phyloP scores from a whole-genome alignment of 2,113 vertebrate species.

The Platanista minor region DNA sequence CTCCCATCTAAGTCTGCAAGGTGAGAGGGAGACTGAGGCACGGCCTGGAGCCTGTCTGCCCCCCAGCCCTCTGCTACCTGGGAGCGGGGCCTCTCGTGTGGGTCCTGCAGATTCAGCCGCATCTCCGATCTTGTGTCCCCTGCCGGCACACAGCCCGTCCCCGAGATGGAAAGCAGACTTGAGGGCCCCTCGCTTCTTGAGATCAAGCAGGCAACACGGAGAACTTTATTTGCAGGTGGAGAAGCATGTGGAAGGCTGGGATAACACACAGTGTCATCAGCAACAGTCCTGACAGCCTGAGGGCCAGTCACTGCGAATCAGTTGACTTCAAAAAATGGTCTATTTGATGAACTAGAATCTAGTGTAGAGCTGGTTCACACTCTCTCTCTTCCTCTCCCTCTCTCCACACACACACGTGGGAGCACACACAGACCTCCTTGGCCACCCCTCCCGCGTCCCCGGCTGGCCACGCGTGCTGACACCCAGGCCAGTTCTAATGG shows the following conservation, averaged over 20 bases:
- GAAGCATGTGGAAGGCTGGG: background rate
- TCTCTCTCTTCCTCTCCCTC: background rate
- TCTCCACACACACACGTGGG: no score
- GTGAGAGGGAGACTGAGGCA: background rate
- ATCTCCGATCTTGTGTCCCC: background rate
- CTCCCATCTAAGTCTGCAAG: background rate
- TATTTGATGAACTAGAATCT: background rate
- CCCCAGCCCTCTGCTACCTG: no score
- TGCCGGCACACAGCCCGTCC: background rate
- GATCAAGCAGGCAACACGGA: background rate
- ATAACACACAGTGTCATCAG: fast-evolving
- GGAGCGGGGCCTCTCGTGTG: background rate
- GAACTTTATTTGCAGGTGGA: background rate
- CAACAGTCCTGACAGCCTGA: background rate
- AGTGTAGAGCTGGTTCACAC: background rate
- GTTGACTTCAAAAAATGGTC: no score
- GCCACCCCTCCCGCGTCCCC: background rate
- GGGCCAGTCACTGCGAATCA: background rate
- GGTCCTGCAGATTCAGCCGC: background rate
- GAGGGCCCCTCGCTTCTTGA: fast-evolving
- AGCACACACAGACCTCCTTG: fast-evolving
- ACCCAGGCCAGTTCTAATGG: background rate
- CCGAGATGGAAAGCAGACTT: fast-evolving
- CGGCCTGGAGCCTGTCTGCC: background rate
- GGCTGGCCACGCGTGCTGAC: fast-evolving